Base-by-base conservation (phyloP, 2,797 vertebrate genomes). In the Melanotaenia trifasciata region DNA sequence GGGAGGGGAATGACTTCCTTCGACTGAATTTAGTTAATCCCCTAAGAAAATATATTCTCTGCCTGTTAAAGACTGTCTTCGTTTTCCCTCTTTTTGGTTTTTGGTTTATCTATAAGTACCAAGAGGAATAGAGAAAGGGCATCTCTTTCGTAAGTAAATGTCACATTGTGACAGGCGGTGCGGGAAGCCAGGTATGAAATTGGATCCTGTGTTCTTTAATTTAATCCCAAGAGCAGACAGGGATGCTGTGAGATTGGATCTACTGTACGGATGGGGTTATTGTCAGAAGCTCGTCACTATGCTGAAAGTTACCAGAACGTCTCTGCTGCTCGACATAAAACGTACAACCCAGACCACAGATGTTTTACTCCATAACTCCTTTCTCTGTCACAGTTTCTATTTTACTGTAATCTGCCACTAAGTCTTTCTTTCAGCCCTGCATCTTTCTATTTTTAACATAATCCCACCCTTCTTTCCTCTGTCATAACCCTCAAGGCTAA, bases 101-200 rank as follows among this genome's bases (percentile, higher is more conserved):
- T 60, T 45, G 30, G 18, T 47, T 84, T 79, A 80, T 80, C 75
- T 63, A 30, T 47, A 22, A 77, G 45, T 35, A 61, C 58, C 28
- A 61, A 65, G 71, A 43, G 76, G 62, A 30, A 59, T 53, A 45
- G 54, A 70, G 83, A 87, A 76, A 86, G 87, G 85, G 74, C 85
- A 80, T 72, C 57, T 62, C 78, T 77, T 74, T 76, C 53, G 78
- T 28, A 36, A 78, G 78, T 83, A 87, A 87, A 87, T 87, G 87
- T 90, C 86, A 90, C 80, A 76, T 83, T 86, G 74, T 71, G 77
- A 85, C 66, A 75, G 72, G 65, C 63, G 78, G 76, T 70, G 72
- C 63, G 53, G 73, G 89, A 94, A 94, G 87, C 85, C 85, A 92
- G 93, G 93, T 93, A 93, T 95, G 94, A 95, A 94, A 95, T 95